Conservation (phyloP, 2,113 vertebrate species). For the Platichthys stellatus region DNA sequence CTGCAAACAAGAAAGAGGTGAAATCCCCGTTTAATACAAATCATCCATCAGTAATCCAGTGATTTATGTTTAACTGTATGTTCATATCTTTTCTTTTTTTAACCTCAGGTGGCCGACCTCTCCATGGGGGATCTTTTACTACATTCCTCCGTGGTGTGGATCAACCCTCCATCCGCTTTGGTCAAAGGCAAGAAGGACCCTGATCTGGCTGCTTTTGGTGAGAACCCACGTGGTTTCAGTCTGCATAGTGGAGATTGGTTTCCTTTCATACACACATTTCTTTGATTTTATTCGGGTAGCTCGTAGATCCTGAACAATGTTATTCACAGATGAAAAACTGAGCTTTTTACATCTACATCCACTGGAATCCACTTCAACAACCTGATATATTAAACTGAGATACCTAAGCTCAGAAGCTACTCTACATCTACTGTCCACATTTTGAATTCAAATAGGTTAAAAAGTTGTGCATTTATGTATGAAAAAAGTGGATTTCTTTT, state of each 20-base stretch:
- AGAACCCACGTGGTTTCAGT: background rate
- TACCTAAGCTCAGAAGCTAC: background rate
- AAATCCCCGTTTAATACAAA: background rate
- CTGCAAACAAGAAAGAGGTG: constrained; percentile 92
- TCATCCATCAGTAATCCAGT: background rate
- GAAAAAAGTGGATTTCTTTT: background rate
- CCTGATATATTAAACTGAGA: background rate
- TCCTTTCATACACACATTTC: too few species aligned
- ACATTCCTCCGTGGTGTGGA: constrained; percentile 91
- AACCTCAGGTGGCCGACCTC: constrained; percentile 91
- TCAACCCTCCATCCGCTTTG: constrained; percentile 90
- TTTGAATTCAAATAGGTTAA: background rate
- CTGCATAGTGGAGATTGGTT: too few species aligned
- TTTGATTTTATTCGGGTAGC: too few species aligned
- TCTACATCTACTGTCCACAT: background rate
- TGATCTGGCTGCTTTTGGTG: constrained; percentile 93
- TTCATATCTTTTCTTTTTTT: background rate
- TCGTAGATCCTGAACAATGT: too few species aligned
- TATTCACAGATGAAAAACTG: background rate
- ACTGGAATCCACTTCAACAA: background rate
- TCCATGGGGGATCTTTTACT: constrained; percentile 97
- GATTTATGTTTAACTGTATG: background rate
- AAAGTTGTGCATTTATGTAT: too few species aligned
- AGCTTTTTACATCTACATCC: background rate
- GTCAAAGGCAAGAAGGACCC: constrained; percentile 95